A percentile compares a stretch with the other conserved stretches of the same genome.
phyloP scores from a whole-genome alignment of 2,797 vertebrate species.

The Thunnus albacares region DNA sequence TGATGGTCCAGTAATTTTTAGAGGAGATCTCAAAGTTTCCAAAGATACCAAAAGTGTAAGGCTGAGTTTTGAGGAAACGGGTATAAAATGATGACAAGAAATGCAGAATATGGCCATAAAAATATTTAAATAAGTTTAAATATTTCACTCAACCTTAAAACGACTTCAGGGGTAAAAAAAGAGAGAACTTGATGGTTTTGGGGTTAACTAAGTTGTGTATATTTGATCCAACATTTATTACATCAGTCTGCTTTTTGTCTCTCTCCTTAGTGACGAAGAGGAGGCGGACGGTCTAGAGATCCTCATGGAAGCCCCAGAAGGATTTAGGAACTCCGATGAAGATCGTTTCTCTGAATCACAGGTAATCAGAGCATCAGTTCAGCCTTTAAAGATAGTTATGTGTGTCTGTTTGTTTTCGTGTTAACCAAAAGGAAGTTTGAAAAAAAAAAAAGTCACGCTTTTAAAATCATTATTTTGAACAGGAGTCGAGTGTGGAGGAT shows the following conservation, averaged over 20 bases:
- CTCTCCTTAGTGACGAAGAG: constrained; percentile 68
- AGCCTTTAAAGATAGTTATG: neutral
- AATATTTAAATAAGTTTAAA: neutral
- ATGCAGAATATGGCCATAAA: too few relatives aligned
- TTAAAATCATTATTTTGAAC: constrained; percentile 1
- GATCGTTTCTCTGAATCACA: constrained; percentile 80
- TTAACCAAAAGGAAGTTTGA: neutral
- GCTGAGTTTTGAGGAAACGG: neutral
- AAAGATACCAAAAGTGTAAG: neutral
- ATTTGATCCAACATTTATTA: neutral
- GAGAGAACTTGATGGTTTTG: neutral
- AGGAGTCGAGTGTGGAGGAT: constrained; percentile 76
- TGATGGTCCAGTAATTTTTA: neutral
- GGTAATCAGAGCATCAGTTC: constrained; percentile 46
- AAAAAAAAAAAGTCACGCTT: too few relatives aligned
- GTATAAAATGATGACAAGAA: neutral
- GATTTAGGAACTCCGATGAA: constrained; percentile 83
- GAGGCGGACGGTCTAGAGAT: constrained; percentile 71
- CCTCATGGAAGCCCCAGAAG: constrained; percentile 84
- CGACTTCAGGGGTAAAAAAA: too few relatives aligned
- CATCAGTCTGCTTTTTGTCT: neutral
- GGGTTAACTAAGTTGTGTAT: neutral
- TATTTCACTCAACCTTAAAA: neutral
- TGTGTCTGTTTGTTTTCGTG: neutral
- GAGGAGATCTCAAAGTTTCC: neutral